Conservation (phyloP, 2,113 vertebrate species). For the Nematolebias whitei region DNA sequence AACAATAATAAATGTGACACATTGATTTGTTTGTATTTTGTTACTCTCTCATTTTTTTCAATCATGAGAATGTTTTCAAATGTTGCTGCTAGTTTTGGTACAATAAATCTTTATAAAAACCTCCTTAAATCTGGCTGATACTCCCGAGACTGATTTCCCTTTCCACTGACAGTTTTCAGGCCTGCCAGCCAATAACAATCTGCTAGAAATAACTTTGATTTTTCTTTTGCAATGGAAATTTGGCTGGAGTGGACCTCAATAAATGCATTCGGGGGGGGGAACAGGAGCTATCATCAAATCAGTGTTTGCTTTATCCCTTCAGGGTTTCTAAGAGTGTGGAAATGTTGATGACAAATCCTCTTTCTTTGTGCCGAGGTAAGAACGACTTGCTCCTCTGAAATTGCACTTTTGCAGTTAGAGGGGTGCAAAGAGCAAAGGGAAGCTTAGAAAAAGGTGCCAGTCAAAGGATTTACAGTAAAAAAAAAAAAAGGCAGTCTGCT, state of each 20-base stretch:
- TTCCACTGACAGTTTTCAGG: slow-evolving; percentile 24
- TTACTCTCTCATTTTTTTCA: neutral
- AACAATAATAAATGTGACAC: neutral
- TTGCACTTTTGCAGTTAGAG: slow-evolving; percentile 42
- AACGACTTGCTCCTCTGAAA: slow-evolving; percentile 55
- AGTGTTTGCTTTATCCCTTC: slow-evolving; percentile 60
- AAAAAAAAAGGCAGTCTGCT: slow-evolving; percentile 72
- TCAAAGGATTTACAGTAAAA: slow-evolving; percentile 74
- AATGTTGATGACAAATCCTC: slow-evolving; percentile 69
- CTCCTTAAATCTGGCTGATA: slow-evolving; percentile 14
- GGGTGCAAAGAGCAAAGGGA: slow-evolving; percentile 46
- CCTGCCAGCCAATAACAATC: slow-evolving; percentile 45
- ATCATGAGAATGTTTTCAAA: neutral
- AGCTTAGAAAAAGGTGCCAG: slow-evolving; percentile 35
- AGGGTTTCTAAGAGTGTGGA: slow-evolving; percentile 47
- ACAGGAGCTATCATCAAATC: slow-evolving; percentile 62
- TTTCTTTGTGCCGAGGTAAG: slow-evolving; percentile 66
- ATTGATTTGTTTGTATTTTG: no score
- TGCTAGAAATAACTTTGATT: slow-evolving; percentile 50
- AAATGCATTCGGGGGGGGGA: slow-evolving; percentile 40
- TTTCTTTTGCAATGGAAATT: slow-evolving; percentile 58
- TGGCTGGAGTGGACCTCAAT: slow-evolving; percentile 22
- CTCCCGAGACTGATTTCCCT: slow-evolving; percentile 22
- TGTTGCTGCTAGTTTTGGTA: slow-evolving; percentile 1
- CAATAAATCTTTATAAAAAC: slow-evolving; percentile 15